Conservation (phyloP, 2,888 invertebrate genomes). For the Silvanus unidentatus region DNA sequence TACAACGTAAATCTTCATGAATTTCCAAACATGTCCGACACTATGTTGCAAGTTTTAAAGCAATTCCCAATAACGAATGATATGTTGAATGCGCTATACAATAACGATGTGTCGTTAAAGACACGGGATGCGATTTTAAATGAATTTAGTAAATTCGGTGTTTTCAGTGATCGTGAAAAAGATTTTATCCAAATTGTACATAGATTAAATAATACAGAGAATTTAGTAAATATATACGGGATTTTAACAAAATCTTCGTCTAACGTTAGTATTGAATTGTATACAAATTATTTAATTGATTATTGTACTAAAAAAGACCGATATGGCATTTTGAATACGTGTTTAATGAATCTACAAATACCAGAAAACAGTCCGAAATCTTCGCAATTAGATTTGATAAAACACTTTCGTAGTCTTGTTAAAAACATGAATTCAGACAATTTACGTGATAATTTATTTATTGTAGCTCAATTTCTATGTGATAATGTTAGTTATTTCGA, state of each 20-base stretch:
- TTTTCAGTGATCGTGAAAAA: slow-evolving; percentile 56
- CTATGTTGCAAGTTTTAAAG: slow-evolving; percentile 50
- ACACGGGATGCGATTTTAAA: slow-evolving; percentile 56
- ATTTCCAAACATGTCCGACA: slow-evolving; percentile 42
- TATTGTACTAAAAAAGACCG: slow-evolving; percentile 52
- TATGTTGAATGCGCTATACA: slow-evolving; percentile 53
- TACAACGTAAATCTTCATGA: slow-evolving; percentile 25
- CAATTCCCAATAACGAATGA: slow-evolving; percentile 53
- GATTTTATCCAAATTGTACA: slow-evolving; percentile 54
- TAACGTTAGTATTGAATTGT: slow-evolving; percentile 44
- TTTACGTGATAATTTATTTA: slow-evolving; percentile 48
- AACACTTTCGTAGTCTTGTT: slow-evolving; percentile 50
- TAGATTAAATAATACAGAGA: slow-evolving; percentile 55
- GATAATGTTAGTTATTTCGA: slow-evolving; percentile 52
- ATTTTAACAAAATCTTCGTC: slow-evolving; percentile 45
- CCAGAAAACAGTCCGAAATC: slow-evolving; percentile 30
- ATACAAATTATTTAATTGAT: slow-evolving; percentile 51
- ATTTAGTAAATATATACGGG: slow-evolving; percentile 50
- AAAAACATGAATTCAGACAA: slow-evolving; percentile 44
- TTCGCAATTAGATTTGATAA: slow-evolving; percentile 51
- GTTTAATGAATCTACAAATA: slow-evolving; percentile 45
- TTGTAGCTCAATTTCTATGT: slow-evolving; percentile 53
- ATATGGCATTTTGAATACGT: slow-evolving; percentile 51
- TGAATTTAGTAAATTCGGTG: slow-evolving; percentile 57
- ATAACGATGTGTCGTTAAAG: slow-evolving; percentile 51